Conservation (phyloP, 2,888 invertebrate genomes). For the Plusia festucae region DNA sequence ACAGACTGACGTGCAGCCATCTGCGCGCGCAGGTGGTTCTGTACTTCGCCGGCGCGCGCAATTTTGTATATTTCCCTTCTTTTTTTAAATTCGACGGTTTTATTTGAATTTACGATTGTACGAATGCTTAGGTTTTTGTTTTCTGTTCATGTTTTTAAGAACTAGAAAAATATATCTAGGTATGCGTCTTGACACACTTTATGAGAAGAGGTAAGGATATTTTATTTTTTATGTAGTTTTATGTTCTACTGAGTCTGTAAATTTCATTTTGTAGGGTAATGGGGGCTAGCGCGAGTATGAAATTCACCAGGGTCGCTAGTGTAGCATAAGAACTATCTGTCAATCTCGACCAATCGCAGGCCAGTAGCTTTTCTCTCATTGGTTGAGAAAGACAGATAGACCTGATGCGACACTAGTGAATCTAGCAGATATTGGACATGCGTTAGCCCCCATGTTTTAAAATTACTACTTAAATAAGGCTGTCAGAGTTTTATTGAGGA, state of each 20-base stretch:
- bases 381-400: too few relatives aligned
- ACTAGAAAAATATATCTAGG: constrained; percentile 30
- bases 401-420: too few relatives aligned
- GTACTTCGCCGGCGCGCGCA: constrained; percentile 39
- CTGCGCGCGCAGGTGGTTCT: constrained; percentile 57
- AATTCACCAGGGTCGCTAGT: too few relatives aligned
- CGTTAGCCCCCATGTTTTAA: too few relatives aligned
- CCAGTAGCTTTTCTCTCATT: too few relatives aligned
- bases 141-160: neutral
- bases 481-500: too few relatives aligned
- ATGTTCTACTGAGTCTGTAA: neutral
- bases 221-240: neutral
- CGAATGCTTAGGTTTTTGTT: constrained; percentile 26
- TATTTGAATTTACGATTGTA: constrained; percentile 57
- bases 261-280: neutral
- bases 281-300: too few relatives aligned
- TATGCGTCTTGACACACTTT: too few relatives aligned
- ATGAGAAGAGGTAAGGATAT: neutral
- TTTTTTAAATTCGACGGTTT: constrained; percentile 55
- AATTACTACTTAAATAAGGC: neutral
- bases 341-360: too few relatives aligned
- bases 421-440: too few relatives aligned
- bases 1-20: constrained; percentile 48
- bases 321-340: too few relatives aligned
- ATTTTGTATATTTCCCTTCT: constrained; percentile 44